phyloP scores from a whole-genome alignment of 1,140 invertebrate genomes.

The Drosophila erecta region DNA sequence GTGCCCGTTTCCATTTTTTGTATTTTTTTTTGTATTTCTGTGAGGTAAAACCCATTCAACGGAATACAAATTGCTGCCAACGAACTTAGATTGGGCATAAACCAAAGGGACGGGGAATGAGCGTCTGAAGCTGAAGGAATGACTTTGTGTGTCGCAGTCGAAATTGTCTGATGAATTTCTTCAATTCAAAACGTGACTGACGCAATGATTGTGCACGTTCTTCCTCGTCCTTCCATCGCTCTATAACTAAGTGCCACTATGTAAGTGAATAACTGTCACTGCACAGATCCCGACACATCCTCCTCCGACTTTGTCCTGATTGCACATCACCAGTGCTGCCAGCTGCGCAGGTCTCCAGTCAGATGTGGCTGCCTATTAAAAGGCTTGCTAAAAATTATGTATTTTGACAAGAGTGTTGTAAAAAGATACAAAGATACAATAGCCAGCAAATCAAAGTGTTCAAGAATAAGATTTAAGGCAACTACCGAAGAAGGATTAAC shows the following conservation, averaged over 20 bases:
- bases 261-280: conserved; percentile 75
- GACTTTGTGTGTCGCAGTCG: conserved; percentile 46
- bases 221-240: conserved; percentile 34
- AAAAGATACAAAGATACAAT: no score
- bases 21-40: conserved; percentile 10
- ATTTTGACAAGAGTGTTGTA: no score
- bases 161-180: conserved; percentile 79
- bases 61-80: conserved; percentile 67
- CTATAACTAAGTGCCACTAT: conserved; percentile 79
- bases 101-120: conserved; percentile 6
- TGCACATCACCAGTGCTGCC: conserved; percentile 10
- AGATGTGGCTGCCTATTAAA: background rate
- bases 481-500: no score
- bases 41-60: conserved; percentile 46
- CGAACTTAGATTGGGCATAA: conserved; percentile 34
- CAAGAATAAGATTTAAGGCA: no score
- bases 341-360: background rate
- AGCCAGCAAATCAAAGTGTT: no score
- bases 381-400: background rate
- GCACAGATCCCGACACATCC: conserved; percentile 52
- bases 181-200: conserved; percentile 82
- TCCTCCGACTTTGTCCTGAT: conserved; percentile 22
- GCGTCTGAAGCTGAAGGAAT: conserved; percentile 32
- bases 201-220: conserved; percentile 79
- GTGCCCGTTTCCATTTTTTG: conserved; percentile 5